phyloP scores from a whole-genome alignment of 1,140 invertebrate genomes.

The Nasonia longicornis region DNA sequence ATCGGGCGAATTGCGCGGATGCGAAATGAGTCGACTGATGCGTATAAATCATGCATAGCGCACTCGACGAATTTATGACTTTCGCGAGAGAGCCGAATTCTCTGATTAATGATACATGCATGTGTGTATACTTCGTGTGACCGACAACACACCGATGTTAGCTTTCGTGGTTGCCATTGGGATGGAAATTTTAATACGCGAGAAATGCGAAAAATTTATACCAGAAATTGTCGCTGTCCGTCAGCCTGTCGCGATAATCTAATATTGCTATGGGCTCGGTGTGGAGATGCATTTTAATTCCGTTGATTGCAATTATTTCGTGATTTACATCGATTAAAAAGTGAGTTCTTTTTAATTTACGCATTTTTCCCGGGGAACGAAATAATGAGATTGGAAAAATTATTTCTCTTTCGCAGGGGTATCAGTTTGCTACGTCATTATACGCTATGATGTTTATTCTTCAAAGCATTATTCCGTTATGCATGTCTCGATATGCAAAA shows the following conservation, averaged over 20 bases:
- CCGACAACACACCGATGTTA: neutral
- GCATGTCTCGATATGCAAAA: neutral
- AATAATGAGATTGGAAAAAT: neutral
- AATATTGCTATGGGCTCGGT: neutral
- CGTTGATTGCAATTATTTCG: neutral
- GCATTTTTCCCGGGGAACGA: neutral
- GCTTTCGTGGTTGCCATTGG: neutral
- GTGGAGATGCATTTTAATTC: neutral
- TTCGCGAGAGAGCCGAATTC: slow-evolving; percentile 15
- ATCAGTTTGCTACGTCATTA: neutral
- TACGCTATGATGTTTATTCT: neutral
- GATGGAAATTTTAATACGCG: slow-evolving; percentile 35
- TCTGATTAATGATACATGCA: slow-evolving; percentile 36
- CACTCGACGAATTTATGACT: slow-evolving; percentile 37
- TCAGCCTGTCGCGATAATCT: neutral
- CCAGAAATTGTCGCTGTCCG: neutral
- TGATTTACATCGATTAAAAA: neutral
- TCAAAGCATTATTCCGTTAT: neutral
- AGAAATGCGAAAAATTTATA: slow-evolving; percentile 17
- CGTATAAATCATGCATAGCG: slow-evolving; percentile 40
- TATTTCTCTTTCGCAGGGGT: neutral
- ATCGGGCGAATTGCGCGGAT: slow-evolving; percentile 30
- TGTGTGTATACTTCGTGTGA: neutral
- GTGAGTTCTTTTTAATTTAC: neutral
- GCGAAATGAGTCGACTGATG: slow-evolving; percentile 40